Conservation (phyloP, 2,113 vertebrate species). For the Saguinus imperator region DNA sequence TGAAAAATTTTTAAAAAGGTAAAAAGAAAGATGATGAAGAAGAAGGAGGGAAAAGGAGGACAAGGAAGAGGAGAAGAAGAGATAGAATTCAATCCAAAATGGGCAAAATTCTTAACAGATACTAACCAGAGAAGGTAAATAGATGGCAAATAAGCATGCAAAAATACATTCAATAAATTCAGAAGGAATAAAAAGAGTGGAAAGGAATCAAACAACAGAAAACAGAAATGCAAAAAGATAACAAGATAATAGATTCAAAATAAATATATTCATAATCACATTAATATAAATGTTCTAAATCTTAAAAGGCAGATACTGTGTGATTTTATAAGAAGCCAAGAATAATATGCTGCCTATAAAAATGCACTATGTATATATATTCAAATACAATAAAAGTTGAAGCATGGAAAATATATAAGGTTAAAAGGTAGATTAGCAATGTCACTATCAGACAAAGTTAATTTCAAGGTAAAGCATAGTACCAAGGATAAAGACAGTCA, state of each 20-base stretch:
- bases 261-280: not conserved
- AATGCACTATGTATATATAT: not conserved
- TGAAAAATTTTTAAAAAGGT: not conserved
- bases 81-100: not conserved
- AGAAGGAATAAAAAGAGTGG: not conserved
- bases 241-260: not conserved
- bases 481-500: not conserved
- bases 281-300: not conserved
- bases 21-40: not conserved
- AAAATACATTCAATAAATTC: not conserved
- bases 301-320: not conserved
- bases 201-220: not conserved
- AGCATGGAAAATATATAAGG: not conserved
- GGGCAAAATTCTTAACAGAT: not conserved
- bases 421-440: not conserved
- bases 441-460: not conserved
- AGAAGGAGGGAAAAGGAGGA: too few species aligned
- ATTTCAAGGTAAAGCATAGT: not conserved
- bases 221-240: not conserved
- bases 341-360: not conserved
- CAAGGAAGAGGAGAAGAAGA: too few species aligned
- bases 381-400: not conserved
- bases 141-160: not conserved
- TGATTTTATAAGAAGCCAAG: not conserved
- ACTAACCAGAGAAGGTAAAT: not conserved